These are phyloP conservation scores for Halyomorpha halys DNA, from an alignment of 1,140 invertebrate species.

Conservation along the genomic window DNA sequence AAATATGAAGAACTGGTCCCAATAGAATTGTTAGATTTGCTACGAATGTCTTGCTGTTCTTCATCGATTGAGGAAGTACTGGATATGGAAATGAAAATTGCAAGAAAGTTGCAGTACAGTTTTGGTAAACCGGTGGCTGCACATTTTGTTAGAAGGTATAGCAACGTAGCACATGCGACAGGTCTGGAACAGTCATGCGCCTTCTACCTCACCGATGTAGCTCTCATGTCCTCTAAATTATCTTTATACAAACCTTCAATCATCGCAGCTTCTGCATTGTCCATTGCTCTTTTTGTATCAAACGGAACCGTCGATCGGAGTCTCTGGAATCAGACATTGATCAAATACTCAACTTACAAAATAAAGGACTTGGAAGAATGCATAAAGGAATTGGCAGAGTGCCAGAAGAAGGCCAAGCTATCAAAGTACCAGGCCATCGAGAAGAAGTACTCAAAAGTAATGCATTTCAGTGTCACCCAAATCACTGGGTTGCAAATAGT, in stretches of 20 bases:
- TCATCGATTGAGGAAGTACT: constrained; percentile 68
- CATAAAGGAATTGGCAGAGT: not conserved
- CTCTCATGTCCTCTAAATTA: constrained; percentile 71
- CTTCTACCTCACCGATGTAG: constrained; percentile 87
- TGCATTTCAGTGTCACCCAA: constrained; percentile 14
- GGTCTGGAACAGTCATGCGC: constrained; percentile 71
- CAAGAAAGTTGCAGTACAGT: constrained; percentile 63
- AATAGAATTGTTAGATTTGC: constrained; percentile 73
- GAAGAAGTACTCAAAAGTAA: constrained; percentile 8
- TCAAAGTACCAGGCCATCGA: constrained; percentile 4
- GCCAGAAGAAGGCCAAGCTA: not conserved
- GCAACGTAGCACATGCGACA: constrained; percentile 34
- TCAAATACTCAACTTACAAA: constrained; percentile 14
- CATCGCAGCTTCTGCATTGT: constrained; percentile 62
- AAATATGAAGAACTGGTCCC: constrained; percentile 93
- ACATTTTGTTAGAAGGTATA: constrained; percentile 15
- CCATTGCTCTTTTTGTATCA: constrained; percentile 46
- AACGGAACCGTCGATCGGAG: not conserved
- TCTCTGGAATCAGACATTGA: constrained; percentile 4
- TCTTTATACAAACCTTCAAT: constrained; percentile 69
- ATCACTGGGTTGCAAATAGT: not conserved
- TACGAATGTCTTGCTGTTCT: constrained; percentile 81
- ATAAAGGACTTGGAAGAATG: not conserved
- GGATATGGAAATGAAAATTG: constrained; percentile 70
- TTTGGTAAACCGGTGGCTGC: constrained; percentile 56